Evolutionary conservation across 2,113 vertebrate species (phyloP).

Genomic region (Strix aluco): DNA sequence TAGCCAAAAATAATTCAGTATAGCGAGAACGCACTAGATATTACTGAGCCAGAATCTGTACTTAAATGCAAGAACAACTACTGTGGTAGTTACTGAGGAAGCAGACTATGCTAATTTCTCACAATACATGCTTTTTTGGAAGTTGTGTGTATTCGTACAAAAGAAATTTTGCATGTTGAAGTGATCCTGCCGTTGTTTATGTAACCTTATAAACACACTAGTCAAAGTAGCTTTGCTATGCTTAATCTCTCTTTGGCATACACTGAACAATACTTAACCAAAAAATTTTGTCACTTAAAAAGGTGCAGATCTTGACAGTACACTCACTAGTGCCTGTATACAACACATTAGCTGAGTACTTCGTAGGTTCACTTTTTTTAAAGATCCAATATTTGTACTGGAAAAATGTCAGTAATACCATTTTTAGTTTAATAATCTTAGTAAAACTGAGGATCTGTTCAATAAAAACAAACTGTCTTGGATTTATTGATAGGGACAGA

Average conservation of each 20-base stretch:
- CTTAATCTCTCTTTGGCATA: neutral
- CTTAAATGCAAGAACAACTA: neutral
- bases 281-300: neutral
- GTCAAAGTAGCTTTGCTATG: neutral
- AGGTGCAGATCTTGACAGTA: neutral
- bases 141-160: neutral
- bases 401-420: neutral
- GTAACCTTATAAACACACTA: neutral
- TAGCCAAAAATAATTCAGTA: neutral
- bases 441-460: neutral
- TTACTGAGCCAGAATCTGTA: neutral
- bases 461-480: neutral
- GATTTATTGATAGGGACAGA: conserved; percentile 27
- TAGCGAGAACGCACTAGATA: neutral
- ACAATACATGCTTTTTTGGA: neutral
- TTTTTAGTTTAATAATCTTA: conserved; percentile 2
- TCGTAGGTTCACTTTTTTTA: neutral
- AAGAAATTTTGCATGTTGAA: neutral
- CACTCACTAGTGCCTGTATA: neutral
- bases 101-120: neutral
- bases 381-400: neutral
- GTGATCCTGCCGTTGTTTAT: neutral
- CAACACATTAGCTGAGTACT: neutral
- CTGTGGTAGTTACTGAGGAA: neutral
- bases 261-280: no score